Evolutionary conservation across 2,797 vertebrate genomes (phyloP), one percentile per base, ranked within the genome.

Genomic region (Bradypodion ventrale): DNA sequence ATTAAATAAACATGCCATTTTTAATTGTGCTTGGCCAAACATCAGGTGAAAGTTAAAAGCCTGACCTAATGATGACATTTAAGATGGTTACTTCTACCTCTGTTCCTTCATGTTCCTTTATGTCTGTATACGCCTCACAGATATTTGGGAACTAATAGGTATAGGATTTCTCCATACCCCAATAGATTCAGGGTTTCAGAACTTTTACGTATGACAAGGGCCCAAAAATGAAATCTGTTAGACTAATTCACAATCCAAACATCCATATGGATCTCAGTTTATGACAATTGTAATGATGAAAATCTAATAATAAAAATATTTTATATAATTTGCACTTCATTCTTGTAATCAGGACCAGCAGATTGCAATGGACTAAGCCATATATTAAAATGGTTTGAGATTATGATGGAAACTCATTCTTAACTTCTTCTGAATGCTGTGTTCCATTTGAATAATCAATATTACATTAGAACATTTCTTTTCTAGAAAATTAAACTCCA

Each of bases 401-500:
- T 70, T 72, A 68, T 37, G 59, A 44, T 77, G 66, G 70, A 75
- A 75, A 82, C 16, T 76, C 78, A 60, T 81, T 25, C 62, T 77
- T 81, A 82, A 75, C 52, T 40, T 81, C 12, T 63, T 82, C 76
- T 21, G 23, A 81, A 25, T 81, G 35, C 63, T 82, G 65, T 25
- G 63, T 25, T 69, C 70, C 19, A 69, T 70, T 76, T 85, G 78
- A 77, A 85, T 49, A 82, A 82, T 77, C 84, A 85, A 72, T 76
- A 85, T 70, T 70, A 77, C 42, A 87, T 85, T 27, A 68, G 44
- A 89, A 80, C 6, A 40, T 87, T 84, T 32, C n/a, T 88, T 68
- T 81, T 83, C 25, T 60, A 87, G 89, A 88, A 92, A 93, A 83
- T 72, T 27, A 68, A 1, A 56, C 79, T 89, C 78, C 80, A 87